These are phyloP conservation scores for Staurois parvus DNA, from an alignment of 2,797 vertebrate genomes.

Conservation along the genomic window DNA sequence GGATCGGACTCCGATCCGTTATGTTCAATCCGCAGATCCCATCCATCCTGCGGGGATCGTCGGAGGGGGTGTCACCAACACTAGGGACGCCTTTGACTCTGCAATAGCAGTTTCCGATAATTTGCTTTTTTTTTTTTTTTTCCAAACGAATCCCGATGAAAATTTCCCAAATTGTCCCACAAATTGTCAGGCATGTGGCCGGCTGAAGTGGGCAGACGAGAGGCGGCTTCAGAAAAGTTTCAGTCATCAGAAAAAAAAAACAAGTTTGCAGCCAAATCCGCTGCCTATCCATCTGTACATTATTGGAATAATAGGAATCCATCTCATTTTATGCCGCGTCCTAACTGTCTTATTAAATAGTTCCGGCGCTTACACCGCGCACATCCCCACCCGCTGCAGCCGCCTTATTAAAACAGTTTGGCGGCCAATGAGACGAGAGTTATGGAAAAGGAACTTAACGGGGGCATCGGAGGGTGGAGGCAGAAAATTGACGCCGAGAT, in stretches of 20 bases:
- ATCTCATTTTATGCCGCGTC: slow-evolving; percentile 30
- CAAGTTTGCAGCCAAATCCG: background rate
- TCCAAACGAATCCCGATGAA: too few relatives aligned
- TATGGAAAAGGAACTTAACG: slow-evolving; percentile 21
- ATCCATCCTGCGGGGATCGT: too few relatives aligned
- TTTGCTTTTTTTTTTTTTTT: too few relatives aligned
- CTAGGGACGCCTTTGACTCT: too few relatives aligned
- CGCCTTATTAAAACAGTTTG: slow-evolving; percentile 25
- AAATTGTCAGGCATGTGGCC: too few relatives aligned
- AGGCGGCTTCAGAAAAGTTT: background rate
- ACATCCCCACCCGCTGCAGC: background rate
- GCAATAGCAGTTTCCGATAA: too few relatives aligned
- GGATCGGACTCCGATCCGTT: too few relatives aligned
- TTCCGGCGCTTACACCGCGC: slow-evolving; percentile 36
- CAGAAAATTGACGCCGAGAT: slow-evolving; percentile 19
- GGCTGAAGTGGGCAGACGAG: too few relatives aligned
- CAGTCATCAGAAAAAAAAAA: background rate
- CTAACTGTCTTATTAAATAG: slow-evolving; percentile 46
- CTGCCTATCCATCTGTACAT: slow-evolving; percentile 1
- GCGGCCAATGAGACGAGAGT: slow-evolving; percentile 21
- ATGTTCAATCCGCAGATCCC: too few relatives aligned
- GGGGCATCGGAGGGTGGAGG: background rate
- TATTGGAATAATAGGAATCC: slow-evolving; percentile 40
- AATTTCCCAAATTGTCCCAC: too few relatives aligned
- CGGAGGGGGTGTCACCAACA: too few relatives aligned